phyloP scores from a whole-genome alignment of 2,797 vertebrate genomes.

The Nannoperca obscura region DNA sequence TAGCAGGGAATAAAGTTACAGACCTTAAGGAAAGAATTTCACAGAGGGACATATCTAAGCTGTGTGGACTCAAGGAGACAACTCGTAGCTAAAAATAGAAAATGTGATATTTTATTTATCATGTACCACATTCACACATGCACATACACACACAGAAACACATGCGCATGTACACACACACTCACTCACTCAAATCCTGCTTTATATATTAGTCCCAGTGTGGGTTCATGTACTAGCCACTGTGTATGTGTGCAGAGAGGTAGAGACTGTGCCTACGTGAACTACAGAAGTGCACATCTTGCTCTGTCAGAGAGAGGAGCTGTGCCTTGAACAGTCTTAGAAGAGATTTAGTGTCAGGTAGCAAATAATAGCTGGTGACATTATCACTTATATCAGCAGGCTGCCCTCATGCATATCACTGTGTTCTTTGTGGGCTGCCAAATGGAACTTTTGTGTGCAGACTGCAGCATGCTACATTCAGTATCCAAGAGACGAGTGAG shows the following conservation, averaged over 20 bases:
- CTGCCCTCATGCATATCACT: slow-evolving; percentile 55
- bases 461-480: slow-evolving; percentile 30
- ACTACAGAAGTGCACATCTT: slow-evolving; percentile 31
- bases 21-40: slow-evolving; percentile 14
- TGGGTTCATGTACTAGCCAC: slow-evolving; percentile 21
- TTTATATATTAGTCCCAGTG: slow-evolving; percentile 18
- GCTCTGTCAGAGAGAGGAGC: slow-evolving; percentile 27
- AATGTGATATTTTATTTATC: slow-evolving; percentile 66
- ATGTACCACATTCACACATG: neutral
- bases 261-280: slow-evolving; percentile 20
- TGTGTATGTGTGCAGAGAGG: slow-evolving; percentile 8
- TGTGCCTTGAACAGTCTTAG: slow-evolving; percentile 10
- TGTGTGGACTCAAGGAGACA: slow-evolving; percentile 50
- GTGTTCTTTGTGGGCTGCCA: slow-evolving; percentile 37
- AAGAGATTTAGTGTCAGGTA: slow-evolving; percentile 50
- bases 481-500: slow-evolving; percentile 26
- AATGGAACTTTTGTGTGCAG: slow-evolving; percentile 55
- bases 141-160: slow-evolving; percentile 13
- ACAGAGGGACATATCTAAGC: slow-evolving; percentile 37
- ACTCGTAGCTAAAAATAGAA: slow-evolving; percentile 62
- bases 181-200: slow-evolving; percentile 9
- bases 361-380: slow-evolving; percentile 66
- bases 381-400: slow-evolving; percentile 53
- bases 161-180: neutral
- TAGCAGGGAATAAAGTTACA: slow-evolving; percentile 21